Conservation (phyloP, 2,888 invertebrate genomes). For the Troglohyphantes excavatus region DNA sequence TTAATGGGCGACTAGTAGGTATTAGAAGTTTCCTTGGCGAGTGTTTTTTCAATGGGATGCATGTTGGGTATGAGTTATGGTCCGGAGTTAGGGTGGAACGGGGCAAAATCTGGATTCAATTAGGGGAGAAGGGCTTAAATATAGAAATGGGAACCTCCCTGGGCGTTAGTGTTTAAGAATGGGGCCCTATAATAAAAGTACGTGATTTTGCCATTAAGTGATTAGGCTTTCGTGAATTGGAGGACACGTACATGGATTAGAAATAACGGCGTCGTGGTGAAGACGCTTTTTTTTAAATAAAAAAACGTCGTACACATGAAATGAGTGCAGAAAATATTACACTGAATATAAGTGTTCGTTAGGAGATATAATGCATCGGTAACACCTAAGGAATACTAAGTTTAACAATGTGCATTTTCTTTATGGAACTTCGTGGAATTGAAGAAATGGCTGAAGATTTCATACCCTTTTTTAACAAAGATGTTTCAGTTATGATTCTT, state of each 20-base stretch:
- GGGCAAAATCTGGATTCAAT: conserved; percentile 67
- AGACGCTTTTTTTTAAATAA: background rate
- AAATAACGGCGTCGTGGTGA: conserved; percentile 5
- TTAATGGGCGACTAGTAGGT: conserved; percentile 57
- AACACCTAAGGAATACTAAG: too few relatives aligned
- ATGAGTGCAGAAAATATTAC: too few relatives aligned
- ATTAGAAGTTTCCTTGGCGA: conserved; percentile 65
- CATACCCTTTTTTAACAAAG: too few relatives aligned
- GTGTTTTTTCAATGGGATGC: conserved; percentile 64
- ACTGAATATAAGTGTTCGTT: too few relatives aligned
- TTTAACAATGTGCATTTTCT: too few relatives aligned
- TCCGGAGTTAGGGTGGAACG: conserved; percentile 32
- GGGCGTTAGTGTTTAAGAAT: conserved; percentile 49
- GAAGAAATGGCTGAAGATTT: too few relatives aligned
- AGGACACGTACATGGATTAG: conserved; percentile 1
- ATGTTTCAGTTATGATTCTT: too few relatives aligned
- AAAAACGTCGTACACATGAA: too few relatives aligned
- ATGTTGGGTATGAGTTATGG: conserved; percentile 67
- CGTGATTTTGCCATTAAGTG: conserved; percentile 70
- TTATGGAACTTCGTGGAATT: too few relatives aligned
- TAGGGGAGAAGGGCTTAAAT: conserved; percentile 64
- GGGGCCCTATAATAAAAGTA: conserved; percentile 54
- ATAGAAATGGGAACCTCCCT: conserved; percentile 43
- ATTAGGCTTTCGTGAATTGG: conserved; percentile 37
- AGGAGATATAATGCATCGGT: too few relatives aligned